phyloP scores from a whole-genome alignment of 2,797 vertebrate genomes.

The Pipistrellus pipistrellus region DNA sequence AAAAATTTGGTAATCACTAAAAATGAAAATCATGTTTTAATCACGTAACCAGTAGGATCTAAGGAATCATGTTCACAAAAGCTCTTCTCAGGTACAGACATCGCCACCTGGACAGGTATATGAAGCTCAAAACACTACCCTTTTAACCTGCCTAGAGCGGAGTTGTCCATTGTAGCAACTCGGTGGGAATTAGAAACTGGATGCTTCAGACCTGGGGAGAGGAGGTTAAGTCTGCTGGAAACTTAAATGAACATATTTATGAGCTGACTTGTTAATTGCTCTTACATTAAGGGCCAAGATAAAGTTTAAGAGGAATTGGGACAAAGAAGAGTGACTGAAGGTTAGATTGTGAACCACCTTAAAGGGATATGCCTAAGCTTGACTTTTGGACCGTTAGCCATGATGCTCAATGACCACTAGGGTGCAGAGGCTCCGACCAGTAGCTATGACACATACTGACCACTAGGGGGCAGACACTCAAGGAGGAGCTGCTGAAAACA shows the following conservation, averaged over 20 bases:
- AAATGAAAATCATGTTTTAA: background rate
- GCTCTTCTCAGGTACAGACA: background rate
- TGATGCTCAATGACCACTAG: too few species aligned
- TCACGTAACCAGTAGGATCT: background rate
- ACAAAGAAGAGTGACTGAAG: background rate
- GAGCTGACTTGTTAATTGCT: constrained; percentile 6
- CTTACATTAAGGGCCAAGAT: background rate
- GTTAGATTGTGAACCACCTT: constrained; percentile 1
- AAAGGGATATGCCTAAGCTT: background rate
- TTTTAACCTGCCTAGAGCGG: background rate
- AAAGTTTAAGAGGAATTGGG: background rate
- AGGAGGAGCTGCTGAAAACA: too few species aligned
- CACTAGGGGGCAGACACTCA: too few species aligned
- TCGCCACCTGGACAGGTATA: background rate
- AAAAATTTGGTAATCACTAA: constrained; percentile 1
- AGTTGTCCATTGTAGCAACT: background rate
- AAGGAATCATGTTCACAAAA: background rate
- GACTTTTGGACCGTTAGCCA: too few species aligned
- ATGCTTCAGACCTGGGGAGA: background rate
- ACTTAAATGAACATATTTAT: background rate
- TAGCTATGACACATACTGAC: too few species aligned
- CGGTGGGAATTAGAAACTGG: background rate
- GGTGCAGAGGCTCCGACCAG: too few species aligned
- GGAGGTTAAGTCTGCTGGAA: background rate
- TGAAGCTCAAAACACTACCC: background rate